Evolutionary conservation across 1,140 invertebrate genomes (phyloP).

Genomic region (Anagrus nilaparvatae): DNA sequence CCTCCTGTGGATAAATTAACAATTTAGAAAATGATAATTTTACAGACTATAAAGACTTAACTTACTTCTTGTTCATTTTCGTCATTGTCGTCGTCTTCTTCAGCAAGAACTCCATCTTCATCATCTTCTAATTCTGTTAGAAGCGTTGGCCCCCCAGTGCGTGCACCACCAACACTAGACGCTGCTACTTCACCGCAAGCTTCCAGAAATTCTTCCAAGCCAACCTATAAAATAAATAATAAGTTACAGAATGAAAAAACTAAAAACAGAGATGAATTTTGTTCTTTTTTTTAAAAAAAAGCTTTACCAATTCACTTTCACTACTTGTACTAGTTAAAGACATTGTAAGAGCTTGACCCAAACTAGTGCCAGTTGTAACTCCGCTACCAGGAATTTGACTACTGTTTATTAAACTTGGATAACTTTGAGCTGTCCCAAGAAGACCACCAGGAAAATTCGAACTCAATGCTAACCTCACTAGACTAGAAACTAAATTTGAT

Average conservation of each 20-base stretch:
- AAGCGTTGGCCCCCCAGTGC: constrained; percentile 62
- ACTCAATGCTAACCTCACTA: constrained; percentile 83
- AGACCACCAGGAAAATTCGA: constrained; percentile 89
- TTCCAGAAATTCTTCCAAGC: constrained; percentile 78
- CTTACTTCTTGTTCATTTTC: constrained; percentile 48
- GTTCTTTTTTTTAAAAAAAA: no score
- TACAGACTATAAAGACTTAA: constrained; percentile 2
- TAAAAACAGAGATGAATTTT: no score
- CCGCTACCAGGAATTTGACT: constrained; percentile 45
- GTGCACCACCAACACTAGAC: constrained; percentile 33
- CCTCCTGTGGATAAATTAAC: no score
- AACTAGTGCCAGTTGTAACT: constrained; percentile 42
- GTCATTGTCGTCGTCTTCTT: constrained; percentile 83
- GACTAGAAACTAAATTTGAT: constrained; percentile 71
- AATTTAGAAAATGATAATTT: no score
- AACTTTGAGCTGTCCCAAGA: constrained; percentile 88
- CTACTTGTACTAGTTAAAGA: constrained; percentile 88
- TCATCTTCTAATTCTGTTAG: constrained; percentile 90
- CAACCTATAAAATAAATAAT: no score
- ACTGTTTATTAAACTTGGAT: constrained; percentile 75
- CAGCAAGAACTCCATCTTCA: constrained; percentile 63
- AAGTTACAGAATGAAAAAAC: no score
- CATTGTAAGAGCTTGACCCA: constrained; percentile 82
- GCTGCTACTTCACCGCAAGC: constrained; percentile 57
- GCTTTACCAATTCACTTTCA: constrained; percentile 82